Percentiles rank a stretch among this genome's conserved stretches.
These are phyloP conservation scores for Choristoneura rosaceana DNA, from an alignment of 2,888 invertebrate species.

Conservation along the genomic window DNA sequence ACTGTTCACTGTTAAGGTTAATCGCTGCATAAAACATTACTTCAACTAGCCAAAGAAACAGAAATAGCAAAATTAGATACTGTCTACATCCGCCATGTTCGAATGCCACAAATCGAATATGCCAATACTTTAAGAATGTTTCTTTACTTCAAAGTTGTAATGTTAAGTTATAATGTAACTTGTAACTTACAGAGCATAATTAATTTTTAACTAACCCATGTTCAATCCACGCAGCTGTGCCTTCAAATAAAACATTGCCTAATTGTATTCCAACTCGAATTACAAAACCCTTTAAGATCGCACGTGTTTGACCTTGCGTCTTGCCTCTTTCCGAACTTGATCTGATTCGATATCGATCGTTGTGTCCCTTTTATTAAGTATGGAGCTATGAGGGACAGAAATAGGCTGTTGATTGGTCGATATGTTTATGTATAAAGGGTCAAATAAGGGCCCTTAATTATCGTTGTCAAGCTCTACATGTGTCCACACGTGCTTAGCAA, in stretches of 20 bases:
- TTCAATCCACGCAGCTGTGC: conserved; percentile 32
- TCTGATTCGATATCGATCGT: background rate
- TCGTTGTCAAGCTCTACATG: conserved; percentile 20
- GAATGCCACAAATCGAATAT: no score
- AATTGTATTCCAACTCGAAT: conserved; percentile 59
- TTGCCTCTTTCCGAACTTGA: background rate
- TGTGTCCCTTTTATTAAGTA: background rate
- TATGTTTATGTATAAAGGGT: background rate
- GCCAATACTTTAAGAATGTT: no score
- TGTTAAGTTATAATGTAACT: no score
- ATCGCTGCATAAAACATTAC: no score
- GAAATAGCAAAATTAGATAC: no score
- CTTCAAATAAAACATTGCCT: conserved; percentile 45
- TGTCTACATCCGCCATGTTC: no score
- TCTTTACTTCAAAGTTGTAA: no score
- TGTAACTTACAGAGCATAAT: background rate
- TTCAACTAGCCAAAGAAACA: no score
- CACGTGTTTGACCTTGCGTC: conserved; percentile 39
- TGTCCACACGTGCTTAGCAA: conserved; percentile 36
- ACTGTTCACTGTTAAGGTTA: no score
- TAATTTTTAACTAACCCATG: conserved; percentile 8
- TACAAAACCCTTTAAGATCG: conserved; percentile 46
- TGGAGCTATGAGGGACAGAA: background rate
- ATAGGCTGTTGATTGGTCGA: background rate
- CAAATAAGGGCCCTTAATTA: conserved; percentile 23